phyloP scores from a whole-genome alignment of 2,888 invertebrate genomes.

The Euzophera pinguis region DNA sequence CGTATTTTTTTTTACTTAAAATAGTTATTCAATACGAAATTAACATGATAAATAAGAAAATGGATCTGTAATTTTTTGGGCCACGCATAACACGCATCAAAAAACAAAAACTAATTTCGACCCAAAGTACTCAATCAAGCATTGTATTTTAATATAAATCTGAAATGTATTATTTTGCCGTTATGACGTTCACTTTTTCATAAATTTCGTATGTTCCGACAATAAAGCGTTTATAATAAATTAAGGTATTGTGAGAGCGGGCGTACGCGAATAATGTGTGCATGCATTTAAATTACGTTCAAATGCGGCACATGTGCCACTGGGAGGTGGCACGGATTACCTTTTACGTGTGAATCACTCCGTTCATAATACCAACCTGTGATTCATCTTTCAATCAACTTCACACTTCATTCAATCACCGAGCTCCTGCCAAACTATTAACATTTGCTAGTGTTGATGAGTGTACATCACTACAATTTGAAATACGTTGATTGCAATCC shows the following conservation, averaged over 20 bases:
- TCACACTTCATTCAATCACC: background rate
- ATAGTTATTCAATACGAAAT: too few relatives aligned
- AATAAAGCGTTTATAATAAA: conserved; percentile 60
- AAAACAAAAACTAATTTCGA: too few relatives aligned
- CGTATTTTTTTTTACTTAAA: too few relatives aligned
- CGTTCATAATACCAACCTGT: background rate
- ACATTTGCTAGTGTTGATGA: conserved; percentile 9
- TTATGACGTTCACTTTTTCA: conserved; percentile 3
- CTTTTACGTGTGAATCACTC: conserved; percentile 24
- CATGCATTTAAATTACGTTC: conserved; percentile 68
- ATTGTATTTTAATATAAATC: too few relatives aligned
- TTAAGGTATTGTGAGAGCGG: conserved; percentile 52
- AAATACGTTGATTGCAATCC: background rate
- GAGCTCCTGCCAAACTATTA: conserved; percentile 9
- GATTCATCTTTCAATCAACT: background rate
- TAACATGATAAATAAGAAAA: too few relatives aligned
- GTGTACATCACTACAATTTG: conserved; percentile 5
- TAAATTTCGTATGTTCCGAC: conserved; percentile 27
- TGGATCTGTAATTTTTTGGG: too few relatives aligned
- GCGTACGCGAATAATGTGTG: conserved; percentile 54
- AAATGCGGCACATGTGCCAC: conserved; percentile 48
- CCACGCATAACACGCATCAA: too few relatives aligned
- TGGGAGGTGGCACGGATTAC: conserved; percentile 28
- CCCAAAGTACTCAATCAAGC: too few relatives aligned
- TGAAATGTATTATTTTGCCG: background rate